These are phyloP conservation scores for Pseudochirops corinnae DNA, from an alignment of 2,797 vertebrate species.

Conservation along the genomic window DNA sequence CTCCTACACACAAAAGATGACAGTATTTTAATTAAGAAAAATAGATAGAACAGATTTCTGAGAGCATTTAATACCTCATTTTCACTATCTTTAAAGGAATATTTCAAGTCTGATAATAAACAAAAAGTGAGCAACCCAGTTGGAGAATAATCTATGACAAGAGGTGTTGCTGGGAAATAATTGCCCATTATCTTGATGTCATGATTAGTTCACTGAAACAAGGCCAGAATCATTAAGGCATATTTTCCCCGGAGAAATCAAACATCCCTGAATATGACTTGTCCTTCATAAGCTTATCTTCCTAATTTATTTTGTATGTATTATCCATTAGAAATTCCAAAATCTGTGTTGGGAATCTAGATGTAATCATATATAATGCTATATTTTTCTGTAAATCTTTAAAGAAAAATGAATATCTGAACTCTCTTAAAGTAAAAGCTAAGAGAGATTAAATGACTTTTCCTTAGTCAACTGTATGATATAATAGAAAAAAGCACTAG, in stretches of 20 bases:
- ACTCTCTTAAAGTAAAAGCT: neutral
- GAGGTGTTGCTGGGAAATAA: neutral
- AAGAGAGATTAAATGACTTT: neutral
- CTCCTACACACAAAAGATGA: neutral
- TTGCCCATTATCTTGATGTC: neutral
- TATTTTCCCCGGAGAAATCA: neutral
- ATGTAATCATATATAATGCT: conserved; percentile 14
- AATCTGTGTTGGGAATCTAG: neutral
- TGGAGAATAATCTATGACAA: conserved; percentile 17
- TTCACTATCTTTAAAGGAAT: conserved; percentile 17
- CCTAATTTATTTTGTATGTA: neutral
- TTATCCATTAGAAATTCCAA: neutral
- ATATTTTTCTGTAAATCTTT: conserved; percentile 20
- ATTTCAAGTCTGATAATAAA: neutral
- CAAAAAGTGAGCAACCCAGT: neutral
- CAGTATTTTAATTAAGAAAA: neutral
- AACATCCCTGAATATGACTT: conserved; percentile 27
- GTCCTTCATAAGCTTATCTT: neutral
- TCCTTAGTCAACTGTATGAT: neutral
- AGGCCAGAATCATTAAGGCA: neutral
- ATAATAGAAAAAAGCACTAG: neutral
- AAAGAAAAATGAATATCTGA: neutral
- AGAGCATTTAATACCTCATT: conserved; percentile 8
- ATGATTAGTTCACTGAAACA: neutral
- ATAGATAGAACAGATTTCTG: neutral